phyloP scores from a whole-genome alignment of 2,888 invertebrate species.

The Trissoscelio sp. region DNA sequence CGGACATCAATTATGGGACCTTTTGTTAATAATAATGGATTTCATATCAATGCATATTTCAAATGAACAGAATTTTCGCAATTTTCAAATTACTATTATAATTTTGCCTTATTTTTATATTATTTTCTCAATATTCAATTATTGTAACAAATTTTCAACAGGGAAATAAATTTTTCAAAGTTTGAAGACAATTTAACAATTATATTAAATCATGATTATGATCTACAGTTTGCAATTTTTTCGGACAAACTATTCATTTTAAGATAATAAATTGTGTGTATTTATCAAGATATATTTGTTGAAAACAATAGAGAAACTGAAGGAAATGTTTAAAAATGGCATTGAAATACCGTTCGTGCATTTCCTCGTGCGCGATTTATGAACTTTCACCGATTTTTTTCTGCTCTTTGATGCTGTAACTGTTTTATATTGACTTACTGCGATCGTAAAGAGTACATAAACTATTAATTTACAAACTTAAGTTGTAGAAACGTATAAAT shows the following conservation, averaged over 20 bases:
- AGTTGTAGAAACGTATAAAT: conserved; percentile 40
- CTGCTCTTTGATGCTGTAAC: conserved; percentile 27
- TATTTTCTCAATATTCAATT: too few species aligned
- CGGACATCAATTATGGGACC: conserved; percentile 20
- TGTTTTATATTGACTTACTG: conserved; percentile 50
- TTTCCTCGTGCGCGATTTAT: conserved; percentile 53
- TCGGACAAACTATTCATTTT: not conserved
- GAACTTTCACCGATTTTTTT: conserved; percentile 58
- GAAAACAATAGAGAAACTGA: conserved; percentile 44
- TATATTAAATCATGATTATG: not conserved
- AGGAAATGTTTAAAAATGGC: conserved; percentile 13
- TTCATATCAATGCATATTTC: not conserved
- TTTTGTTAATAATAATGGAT: conserved; percentile 13
- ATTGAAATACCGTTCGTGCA: conserved; percentile 34
- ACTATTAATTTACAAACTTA: conserved; percentile 51
- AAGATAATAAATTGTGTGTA: not conserved
- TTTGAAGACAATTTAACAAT: not conserved
- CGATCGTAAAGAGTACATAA: conserved; percentile 40
- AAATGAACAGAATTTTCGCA: not conserved
- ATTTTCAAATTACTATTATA: not conserved
- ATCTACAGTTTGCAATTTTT: not conserved
- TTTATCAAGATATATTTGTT: conserved; percentile 39
- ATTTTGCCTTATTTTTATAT: too few species aligned
- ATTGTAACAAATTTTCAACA: not conserved
- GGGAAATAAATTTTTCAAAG: not conserved